A percentile compares a stretch with the other conserved stretches of the same genome.
Evolutionary conservation across 2,888 invertebrate genomes (phyloP).

Genomic region (Anthrax anthrax): DNA sequence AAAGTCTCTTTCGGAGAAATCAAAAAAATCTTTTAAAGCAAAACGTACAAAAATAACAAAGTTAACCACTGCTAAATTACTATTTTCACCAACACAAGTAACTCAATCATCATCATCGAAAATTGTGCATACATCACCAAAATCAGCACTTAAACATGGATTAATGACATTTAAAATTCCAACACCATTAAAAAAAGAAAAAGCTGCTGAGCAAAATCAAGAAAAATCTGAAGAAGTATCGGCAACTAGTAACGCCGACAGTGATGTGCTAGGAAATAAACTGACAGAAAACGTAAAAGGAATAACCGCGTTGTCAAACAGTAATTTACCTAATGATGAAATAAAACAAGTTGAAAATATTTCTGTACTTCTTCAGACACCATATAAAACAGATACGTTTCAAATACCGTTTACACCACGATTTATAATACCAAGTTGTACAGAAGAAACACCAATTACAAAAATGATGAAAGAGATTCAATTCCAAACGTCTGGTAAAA

Average conservation of each 20-base stretch:
- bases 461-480: constrained; percentile 16
- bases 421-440: constrained; percentile 35
- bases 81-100: too few relatives aligned
- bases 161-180: constrained; percentile 4
- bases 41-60: not conserved
- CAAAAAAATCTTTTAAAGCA: not conserved
- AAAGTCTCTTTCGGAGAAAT: not conserved
- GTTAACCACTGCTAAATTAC: too few relatives aligned
- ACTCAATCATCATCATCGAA: not conserved
- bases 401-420: constrained; percentile 38
- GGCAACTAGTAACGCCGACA: not conserved
- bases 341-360: too few relatives aligned
- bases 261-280: not conserved
- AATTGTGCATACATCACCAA: not conserved
- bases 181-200: constrained; percentile 1
- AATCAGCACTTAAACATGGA: too few relatives aligned
- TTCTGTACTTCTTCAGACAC: constrained; percentile 38
- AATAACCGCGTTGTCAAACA: not conserved
- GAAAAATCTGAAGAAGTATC: too few relatives aligned
- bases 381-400: constrained; percentile 38
- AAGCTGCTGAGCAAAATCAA: not conserved
- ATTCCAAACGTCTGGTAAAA: constrained; percentile 33
- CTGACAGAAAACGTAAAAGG: not conserved
- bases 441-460: constrained; percentile 15
- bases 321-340: not conserved